Evolutionary conservation across 2,797 vertebrate species (phyloP).

Genomic region (Manis crassicaudata): DNA sequence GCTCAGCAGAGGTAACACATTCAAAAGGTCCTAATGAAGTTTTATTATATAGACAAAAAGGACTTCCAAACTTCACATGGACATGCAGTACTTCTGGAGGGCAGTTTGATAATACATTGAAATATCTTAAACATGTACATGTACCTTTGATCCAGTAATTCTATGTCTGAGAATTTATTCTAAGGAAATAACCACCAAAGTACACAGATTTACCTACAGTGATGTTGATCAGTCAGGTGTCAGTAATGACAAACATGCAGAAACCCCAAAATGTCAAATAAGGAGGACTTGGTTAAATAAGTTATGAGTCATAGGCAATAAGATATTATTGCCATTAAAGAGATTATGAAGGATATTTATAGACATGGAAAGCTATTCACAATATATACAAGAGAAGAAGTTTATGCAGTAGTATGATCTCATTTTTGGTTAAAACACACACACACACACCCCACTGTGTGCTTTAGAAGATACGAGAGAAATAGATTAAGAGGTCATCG

Average conservation of each 20-base stretch:
- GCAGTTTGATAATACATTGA: background rate
- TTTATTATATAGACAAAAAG: background rate
- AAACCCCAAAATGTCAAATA: background rate
- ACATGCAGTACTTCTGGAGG: background rate
- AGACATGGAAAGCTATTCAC: background rate
- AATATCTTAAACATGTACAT: background rate
- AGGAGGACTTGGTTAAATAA: background rate
- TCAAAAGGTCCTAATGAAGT: background rate
- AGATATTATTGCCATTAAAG: background rate
- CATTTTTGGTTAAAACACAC: background rate
- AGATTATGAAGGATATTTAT: background rate
- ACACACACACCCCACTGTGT: fast-evolving
- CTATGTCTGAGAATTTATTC: background rate
- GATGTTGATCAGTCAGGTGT: background rate
- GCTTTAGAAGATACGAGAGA: background rate
- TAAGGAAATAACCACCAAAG: background rate
- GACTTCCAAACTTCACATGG: background rate
- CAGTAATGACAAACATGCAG: background rate
- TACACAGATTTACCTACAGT: too few species aligned
- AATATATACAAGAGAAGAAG: background rate
- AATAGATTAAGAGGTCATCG: background rate
- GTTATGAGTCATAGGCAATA: background rate
- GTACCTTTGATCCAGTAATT: background rate
- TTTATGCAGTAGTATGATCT: background rate
- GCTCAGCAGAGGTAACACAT: background rate